Percentiles rank a stretch among this genome's conserved stretches.
Evolutionary conservation across 2,113 vertebrate species (phyloP).

Genomic region (Pelecanoides urinatrix): DNA sequence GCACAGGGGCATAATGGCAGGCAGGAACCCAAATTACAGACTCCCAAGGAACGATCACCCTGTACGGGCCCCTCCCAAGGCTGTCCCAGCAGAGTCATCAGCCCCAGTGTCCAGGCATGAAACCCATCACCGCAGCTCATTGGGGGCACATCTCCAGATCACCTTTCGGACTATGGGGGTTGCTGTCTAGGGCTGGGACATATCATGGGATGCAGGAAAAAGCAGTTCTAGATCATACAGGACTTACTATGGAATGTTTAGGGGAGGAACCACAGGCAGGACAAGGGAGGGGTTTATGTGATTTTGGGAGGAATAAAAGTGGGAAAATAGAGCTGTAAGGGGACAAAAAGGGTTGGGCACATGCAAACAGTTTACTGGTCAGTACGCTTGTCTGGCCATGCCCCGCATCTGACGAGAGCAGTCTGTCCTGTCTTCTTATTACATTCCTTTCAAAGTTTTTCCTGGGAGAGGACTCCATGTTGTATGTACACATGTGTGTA

Average conservation of each 20-base stretch:
- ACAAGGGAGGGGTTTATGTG: not conserved
- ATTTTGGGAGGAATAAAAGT: not conserved
- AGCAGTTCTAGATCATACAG: not conserved
- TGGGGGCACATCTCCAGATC: not conserved
- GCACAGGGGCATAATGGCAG: not conserved
- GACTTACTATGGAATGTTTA: not conserved
- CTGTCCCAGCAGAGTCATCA: not conserved
- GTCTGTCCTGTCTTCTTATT: not conserved
- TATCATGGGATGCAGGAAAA: not conserved
- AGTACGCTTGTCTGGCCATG: not conserved
- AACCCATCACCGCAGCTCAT: not conserved
- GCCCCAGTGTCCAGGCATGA: not conserved
- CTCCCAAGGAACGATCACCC: fast-evolving
- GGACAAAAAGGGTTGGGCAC: not conserved
- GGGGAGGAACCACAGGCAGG: not conserved
- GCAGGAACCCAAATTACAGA: not conserved
- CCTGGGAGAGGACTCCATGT: not conserved
- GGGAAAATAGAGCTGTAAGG: not conserved
- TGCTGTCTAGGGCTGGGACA: fast-evolving
- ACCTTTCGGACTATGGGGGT: not conserved
- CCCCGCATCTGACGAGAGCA: not conserved
- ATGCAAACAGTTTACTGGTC: not conserved
- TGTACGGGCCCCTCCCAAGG: not conserved
- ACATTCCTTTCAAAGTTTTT: not conserved
- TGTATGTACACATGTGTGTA: not conserved